These are phyloP conservation scores for Brachypodius melanocephalos DNA, from an alignment of 2,113 vertebrate species.

Conservation along the genomic window DNA sequence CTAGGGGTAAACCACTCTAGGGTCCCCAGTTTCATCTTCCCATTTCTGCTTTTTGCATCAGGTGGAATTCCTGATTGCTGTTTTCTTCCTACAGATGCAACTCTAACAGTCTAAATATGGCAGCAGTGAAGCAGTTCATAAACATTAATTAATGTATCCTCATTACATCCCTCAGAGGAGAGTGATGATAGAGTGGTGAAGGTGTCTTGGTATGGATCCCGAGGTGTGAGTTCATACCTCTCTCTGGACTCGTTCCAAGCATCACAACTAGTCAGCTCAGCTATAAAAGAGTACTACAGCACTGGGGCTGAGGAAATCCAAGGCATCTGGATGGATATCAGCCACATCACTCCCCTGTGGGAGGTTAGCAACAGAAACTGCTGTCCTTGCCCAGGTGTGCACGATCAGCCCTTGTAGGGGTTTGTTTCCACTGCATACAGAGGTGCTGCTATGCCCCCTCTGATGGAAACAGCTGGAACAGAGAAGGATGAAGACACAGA, in stretches of 20 bases:
- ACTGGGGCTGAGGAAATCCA: background rate
- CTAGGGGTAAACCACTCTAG: background rate
- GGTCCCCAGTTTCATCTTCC: background rate
- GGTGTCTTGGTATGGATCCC: constrained; percentile 31
- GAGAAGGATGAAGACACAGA: background rate
- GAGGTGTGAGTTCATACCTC: constrained; percentile 27
- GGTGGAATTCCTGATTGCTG: background rate
- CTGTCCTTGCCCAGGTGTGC: background rate
- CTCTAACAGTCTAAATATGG: constrained; percentile 40
- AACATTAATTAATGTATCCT: constrained; percentile 43
- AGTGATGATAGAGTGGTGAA: constrained; percentile 8
- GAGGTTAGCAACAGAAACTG: background rate
- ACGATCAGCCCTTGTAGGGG: background rate
- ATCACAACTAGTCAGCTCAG: background rate
- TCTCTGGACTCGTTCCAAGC: background rate
- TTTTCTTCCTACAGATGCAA: background rate
- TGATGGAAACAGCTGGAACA: background rate
- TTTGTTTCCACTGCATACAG: background rate
- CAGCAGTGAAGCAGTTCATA: constrained; percentile 19
- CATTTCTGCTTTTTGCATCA: background rate
- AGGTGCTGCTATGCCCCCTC: background rate
- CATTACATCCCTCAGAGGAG: constrained; percentile 9
- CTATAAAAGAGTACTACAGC: constrained; percentile 30
- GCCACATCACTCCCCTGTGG: background rate
- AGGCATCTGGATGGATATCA: constrained; percentile 18